Evolutionary conservation across 2,113 vertebrate genomes (phyloP).

Genomic region (Amphiprion ocellaris): DNA sequence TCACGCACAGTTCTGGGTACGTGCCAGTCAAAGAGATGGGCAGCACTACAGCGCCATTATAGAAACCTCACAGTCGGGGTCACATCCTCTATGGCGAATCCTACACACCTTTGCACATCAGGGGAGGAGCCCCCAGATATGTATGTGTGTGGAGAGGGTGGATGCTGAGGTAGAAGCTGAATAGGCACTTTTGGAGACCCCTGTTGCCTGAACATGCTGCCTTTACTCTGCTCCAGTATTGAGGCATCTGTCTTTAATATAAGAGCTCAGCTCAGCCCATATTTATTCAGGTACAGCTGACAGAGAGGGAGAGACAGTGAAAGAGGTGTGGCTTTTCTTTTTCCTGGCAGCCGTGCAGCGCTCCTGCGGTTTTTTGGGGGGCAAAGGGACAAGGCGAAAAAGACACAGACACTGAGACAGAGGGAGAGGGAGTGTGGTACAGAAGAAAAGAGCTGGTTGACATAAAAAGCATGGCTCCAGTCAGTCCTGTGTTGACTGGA

Average conservation of each 20-base stretch:
- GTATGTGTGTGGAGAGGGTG: conserved; percentile 7
- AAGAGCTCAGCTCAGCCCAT: conserved; percentile 74
- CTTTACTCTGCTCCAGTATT: conserved; percentile 56
- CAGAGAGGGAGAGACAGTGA: conserved; percentile 62
- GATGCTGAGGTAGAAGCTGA: conserved; percentile 61
- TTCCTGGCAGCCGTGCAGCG: conserved; percentile 76
- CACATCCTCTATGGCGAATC: conserved; percentile 57
- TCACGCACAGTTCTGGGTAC: conserved; percentile 57
- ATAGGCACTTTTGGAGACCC: conserved; percentile 66
- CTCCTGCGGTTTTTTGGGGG: conserved; percentile 77
- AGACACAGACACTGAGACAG: conserved; percentile 57
- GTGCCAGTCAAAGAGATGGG: conserved; percentile 66
- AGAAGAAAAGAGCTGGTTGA: conserved; percentile 42
- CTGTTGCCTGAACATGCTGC: conserved; percentile 65
- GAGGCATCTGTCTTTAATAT: conserved; percentile 87
- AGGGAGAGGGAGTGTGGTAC: conserved; percentile 27
- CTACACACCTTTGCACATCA: conserved; percentile 64
- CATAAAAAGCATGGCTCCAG: conserved; percentile 61
- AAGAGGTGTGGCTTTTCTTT: conserved; percentile 73
- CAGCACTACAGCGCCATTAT: conserved; percentile 33
- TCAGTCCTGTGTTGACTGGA: conserved; percentile 68
- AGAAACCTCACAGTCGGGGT: conserved; percentile 54
- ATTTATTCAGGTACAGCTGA: conserved; percentile 85
- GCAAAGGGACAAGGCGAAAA: conserved; percentile 75
- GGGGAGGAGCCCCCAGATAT: conserved; percentile 41